Base-by-base conservation (phyloP, 2,888 invertebrate genomes). In the Mythimna pallens region DNA sequence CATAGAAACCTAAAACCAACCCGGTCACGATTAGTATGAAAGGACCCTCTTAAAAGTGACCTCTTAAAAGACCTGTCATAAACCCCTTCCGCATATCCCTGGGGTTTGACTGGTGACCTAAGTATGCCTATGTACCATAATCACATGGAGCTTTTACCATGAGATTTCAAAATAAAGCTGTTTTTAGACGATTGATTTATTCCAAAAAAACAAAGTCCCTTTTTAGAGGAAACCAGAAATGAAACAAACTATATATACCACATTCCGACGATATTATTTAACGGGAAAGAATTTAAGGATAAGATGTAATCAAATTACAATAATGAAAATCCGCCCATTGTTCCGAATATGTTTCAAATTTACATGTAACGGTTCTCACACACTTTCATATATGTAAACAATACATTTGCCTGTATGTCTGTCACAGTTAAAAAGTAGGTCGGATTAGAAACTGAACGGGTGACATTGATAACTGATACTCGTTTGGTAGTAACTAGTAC, bases 381-480 rank as follows among this genome's bases (percentile, higher is more conserved):
- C 59, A 83, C 83, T 85, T 86, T 86, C 80, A 65, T 76, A 75
- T 52, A 73, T 63, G 43, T 64, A 75, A 70, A 80, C 81, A 81
- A 80, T 79, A 76, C 83, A 40, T 63, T 57, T 14, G 70, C 76
- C 62, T 61, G 58, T 54, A 30, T 65, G 34, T 62, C 70, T 66
- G 74, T 67, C 62, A 74, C 59, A 66, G 68, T 73, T 70, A 52
- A 81, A 80, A 81, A 73, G 80, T 82, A 72, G 86, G 81, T 62
- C 67, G 73, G 74, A 78, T 86, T 87, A 80, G 85, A 87, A 86
- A 87, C 50, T 65, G 50, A 74, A 70, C 52, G 8, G 52, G 6
- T 64, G 59, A 65, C 65, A 71, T 78, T 84, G 70, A 75, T 76
- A 72, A 69, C 34, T 63, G 34, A 80, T 63, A 73, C 71, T 59